A percentile compares a stretch with the other conserved stretches of the same genome.
These are phyloP conservation scores for Cyclophora punctaria DNA, from an alignment of 2,888 invertebrate species.

Conservation along the genomic window DNA sequence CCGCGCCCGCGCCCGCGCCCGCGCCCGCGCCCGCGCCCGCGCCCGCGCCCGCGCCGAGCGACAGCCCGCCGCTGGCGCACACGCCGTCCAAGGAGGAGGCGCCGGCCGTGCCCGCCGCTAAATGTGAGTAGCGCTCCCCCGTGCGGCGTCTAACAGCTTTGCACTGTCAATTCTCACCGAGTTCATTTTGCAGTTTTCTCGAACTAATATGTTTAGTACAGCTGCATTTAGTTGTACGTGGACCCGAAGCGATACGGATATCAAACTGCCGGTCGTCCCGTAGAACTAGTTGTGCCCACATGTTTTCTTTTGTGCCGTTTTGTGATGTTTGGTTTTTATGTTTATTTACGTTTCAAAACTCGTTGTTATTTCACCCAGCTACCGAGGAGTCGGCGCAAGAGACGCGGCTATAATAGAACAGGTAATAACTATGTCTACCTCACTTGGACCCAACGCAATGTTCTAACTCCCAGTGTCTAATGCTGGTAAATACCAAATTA, in stretches of 20 bases:
- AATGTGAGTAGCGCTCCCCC: constrained; percentile 56
- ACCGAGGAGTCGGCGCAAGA: constrained; percentile 75
- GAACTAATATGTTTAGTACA: constrained; percentile 59
- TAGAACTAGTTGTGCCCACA: constrained; percentile 39
- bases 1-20: constrained; percentile 16
- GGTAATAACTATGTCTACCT: constrained; percentile 54
- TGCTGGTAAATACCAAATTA: too few relatives aligned
- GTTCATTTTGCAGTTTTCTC: constrained; percentile 70
- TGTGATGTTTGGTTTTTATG: constrained; percentile 71
- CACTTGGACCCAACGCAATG: constrained; percentile 63
- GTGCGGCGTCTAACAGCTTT: constrained; percentile 51
- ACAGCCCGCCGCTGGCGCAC: constrained; percentile 60
- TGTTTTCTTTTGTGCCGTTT: constrained; percentile 68
- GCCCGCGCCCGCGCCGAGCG: constrained; percentile 24
- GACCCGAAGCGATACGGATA: constrained; percentile 13
- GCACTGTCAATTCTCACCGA: constrained; percentile 63
- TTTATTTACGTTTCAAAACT: constrained; percentile 70
- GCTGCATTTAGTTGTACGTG: constrained; percentile 48
- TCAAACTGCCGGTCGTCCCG: constrained; percentile 22
- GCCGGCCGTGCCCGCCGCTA: constrained; percentile 39
- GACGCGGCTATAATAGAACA: constrained; percentile 76
- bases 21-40: constrained; percentile 24
- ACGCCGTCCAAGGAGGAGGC: constrained; percentile 59
- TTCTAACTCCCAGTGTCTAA: too few relatives aligned
- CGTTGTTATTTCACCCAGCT: constrained; percentile 76